Conservation (phyloP, 2,797 vertebrate genomes). For the Tachyglossus aculeatus region DNA sequence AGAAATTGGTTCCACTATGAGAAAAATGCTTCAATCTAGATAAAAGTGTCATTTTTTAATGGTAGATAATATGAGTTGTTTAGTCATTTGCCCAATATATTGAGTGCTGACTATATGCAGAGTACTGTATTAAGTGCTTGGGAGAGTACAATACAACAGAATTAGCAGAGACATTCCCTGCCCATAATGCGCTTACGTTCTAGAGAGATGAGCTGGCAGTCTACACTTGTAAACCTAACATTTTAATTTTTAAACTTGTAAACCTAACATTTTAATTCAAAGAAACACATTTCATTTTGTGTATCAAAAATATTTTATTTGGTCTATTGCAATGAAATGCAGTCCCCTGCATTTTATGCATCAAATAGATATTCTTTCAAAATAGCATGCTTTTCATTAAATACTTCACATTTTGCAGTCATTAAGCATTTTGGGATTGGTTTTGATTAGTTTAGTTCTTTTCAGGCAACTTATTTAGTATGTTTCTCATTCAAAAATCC, state of each 20-base stretch:
- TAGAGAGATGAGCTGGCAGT: background rate
- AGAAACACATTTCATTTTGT: background rate
- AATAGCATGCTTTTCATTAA: constrained; percentile 5
- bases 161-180: no score
- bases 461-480: background rate
- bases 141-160: no score
- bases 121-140: no score
- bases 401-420: background rate
- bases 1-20: no score
- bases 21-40: no score
- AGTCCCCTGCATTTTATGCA: constrained; percentile 2
- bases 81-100: no score
- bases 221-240: background rate
- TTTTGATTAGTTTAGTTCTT: constrained; percentile 42
- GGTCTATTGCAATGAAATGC: constrained; percentile 1
- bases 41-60: no score
- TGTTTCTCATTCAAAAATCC: constrained; percentile 4
- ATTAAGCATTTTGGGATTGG: constrained; percentile 4
- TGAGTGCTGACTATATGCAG: no score
- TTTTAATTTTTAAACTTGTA: background rate
- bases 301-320: background rate
- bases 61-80: no score
- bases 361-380: constrained; percentile 22
- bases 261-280: background rate
- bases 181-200: no score